Base-by-base conservation (phyloP, 2,797 vertebrate species). In the Tauraco hartlaubi region DNA sequence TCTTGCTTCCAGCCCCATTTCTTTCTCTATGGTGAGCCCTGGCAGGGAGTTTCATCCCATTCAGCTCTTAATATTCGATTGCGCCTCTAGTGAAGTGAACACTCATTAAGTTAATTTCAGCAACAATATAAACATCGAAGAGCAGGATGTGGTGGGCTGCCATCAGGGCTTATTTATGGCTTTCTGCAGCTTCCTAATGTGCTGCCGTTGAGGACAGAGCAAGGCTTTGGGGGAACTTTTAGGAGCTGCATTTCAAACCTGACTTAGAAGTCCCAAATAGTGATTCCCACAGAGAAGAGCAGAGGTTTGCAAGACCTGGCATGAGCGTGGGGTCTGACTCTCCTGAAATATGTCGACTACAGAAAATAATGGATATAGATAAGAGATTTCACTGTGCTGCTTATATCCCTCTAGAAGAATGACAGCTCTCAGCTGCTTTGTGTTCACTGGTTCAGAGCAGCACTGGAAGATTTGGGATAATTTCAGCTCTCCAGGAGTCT, bases 1-100 rank as follows among this genome's bases (percentile, higher is more conserved):
- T 67, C 73, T 37, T 49, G 28, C 81, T 73, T 20, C 9, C 49
- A 77, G 44, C 15, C 13, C 44, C 66, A 6, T 61, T 80, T 67
- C 81, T 79, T 51, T 62, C 67, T 56, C 72, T 14, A 3, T 26
- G 72, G 39, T 6, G 67, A 85, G 88, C 62, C 61, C 73, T 88
- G 88, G 76, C 76, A 81, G 89, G 68, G 76, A 88, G 46, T 39
- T 95, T 26, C 88, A 80, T 55, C 64, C 85, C 76, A 49, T 90
- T 95, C 68, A 77, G 84, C 79, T 90, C 52, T 67, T 92, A 88
- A 52, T 52, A 86, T 92, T 59, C 88, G 73, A 85, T 94, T 94
- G 82, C 0, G 39, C 62, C 71, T 73, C 55, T 58, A 29, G 54
- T 48, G 79, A 72, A 78, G 46, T 58, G 73, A 84, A 71, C 61